These are phyloP conservation scores for Megalops cyprinoides DNA, from an alignment of 2,797 vertebrate genomes.

Conservation along the genomic window DNA sequence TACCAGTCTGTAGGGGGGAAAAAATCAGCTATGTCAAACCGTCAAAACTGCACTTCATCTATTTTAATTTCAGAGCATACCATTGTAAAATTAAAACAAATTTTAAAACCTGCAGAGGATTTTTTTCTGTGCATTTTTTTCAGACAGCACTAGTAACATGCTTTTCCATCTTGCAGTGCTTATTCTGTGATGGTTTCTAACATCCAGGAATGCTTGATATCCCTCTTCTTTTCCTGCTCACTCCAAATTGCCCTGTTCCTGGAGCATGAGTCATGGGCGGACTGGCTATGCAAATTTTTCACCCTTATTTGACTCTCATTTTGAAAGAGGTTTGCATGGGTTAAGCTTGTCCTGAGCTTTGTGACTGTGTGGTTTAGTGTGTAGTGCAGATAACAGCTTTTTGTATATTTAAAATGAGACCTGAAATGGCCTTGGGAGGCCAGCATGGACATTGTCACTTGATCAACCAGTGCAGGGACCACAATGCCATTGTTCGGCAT, in stretches of 20 bases:
- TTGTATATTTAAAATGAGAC: background rate
- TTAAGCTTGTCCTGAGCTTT: slow-evolving; percentile 32
- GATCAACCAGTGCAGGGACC: background rate
- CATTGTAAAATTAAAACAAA: no score
- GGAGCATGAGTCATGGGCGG: slow-evolving; percentile 47
- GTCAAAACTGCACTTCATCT: no score
- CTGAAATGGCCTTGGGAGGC: background rate
- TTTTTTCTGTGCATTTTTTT: no score
- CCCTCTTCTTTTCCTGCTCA: slow-evolving; percentile 13
- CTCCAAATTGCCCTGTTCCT: slow-evolving; percentile 46
- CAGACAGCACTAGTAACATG: no score
- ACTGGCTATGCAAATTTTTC: slow-evolving; percentile 56
- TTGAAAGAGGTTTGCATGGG: slow-evolving; percentile 54
- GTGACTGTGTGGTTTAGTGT: background rate
- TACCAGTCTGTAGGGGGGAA: no score
- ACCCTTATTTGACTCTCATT: slow-evolving; percentile 52
- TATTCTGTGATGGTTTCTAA: no score
- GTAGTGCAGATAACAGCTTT: background rate
- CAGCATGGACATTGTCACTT: background rate
- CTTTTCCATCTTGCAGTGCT: no score
- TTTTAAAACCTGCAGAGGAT: no score
- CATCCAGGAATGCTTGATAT: background rate
- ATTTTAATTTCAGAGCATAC: no score
- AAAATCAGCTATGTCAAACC: no score
- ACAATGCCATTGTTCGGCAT: background rate